Evolutionary conservation across 2,888 invertebrate species (phyloP), one percentile per base, ranked within the genome.

Genomic region (Atethmia centrago): DNA sequence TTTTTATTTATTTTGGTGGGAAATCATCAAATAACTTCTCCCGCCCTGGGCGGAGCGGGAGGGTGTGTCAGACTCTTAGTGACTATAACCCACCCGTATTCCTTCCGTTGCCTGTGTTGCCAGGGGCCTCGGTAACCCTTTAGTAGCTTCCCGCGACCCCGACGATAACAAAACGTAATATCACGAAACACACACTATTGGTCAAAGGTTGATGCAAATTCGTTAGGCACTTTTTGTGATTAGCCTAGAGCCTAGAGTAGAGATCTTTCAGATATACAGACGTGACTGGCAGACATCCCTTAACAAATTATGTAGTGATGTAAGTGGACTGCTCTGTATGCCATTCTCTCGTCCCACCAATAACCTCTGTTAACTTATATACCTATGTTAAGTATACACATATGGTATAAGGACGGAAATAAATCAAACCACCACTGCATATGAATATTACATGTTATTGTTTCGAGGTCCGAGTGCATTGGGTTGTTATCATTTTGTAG

Each of bases 301-400:
- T 28, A 21, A 45, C 4, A 55, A 28, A 31, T 68, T 25, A 66
- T 51, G 12, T 51, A 10, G 16, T 14, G 10, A n/a, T 51, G 64
- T 75, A 63, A 49, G 75, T 28, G 1, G 36, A 51, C 28, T 51
- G 51, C 28, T 74, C 36, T 16, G 21, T 51, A 28, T 78, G 10
- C 36, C 0, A 51, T 70, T 36, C 21, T 49, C 21, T 42, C 31
- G 10, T 51, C 49, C 49, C 16, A 78, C 49, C 12, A n/a, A 51
- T 59, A 28, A 45, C 36, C 19, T 51, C 5, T 31, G 10, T 8
- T 31, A 55, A 58, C 16, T 58, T 28, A 40, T 25, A 77, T 40
- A n/a, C 71, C 51, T 78, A 70, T 21, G 49, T 56, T 42, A 31
- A 66, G 19, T 45, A 31, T 3, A 68, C 49, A 58, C 31, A n/a